These are phyloP conservation scores for Cephonodes hylas DNA, from an alignment of 2,888 invertebrate species.

Conservation along the genomic window DNA sequence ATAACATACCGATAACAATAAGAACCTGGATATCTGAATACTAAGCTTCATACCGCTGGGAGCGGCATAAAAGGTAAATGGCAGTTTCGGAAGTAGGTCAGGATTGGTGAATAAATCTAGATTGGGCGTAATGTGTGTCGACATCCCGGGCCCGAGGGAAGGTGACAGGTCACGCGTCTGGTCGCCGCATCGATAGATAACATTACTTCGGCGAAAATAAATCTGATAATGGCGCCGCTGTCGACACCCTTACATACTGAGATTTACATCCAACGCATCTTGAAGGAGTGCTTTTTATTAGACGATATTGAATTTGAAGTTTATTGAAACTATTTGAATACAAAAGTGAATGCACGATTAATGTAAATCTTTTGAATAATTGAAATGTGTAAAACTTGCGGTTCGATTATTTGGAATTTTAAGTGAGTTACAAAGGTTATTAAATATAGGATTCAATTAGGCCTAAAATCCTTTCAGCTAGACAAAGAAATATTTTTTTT, in stretches of 20 bases:
- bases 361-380: background rate
- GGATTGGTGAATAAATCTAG: conserved; percentile 60
- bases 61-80: conserved; percentile 39
- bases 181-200: conserved; percentile 25
- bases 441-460: no score
- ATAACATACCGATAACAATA: background rate
- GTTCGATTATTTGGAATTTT: background rate
- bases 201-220: conserved; percentile 30
- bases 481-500: no score
- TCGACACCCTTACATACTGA: conserved; percentile 11
- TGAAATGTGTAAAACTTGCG: background rate
- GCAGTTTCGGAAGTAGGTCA: conserved; percentile 52
- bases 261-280: conserved; percentile 12
- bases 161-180: conserved; percentile 25
- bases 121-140: conserved; percentile 54
- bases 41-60: conserved; percentile 1
- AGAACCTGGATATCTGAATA: background rate
- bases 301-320: background rate
- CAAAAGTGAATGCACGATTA: background rate
- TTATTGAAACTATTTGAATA: conserved; percentile 2
- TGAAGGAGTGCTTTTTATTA: conserved; percentile 7
- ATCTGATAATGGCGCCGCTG: conserved; percentile 23
- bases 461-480: no score
- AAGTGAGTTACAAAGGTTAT: background rate
- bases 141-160: conserved; percentile 41